phyloP scores from a whole-genome alignment of 2,888 invertebrate genomes.

The Polylopha cassiicola region DNA sequence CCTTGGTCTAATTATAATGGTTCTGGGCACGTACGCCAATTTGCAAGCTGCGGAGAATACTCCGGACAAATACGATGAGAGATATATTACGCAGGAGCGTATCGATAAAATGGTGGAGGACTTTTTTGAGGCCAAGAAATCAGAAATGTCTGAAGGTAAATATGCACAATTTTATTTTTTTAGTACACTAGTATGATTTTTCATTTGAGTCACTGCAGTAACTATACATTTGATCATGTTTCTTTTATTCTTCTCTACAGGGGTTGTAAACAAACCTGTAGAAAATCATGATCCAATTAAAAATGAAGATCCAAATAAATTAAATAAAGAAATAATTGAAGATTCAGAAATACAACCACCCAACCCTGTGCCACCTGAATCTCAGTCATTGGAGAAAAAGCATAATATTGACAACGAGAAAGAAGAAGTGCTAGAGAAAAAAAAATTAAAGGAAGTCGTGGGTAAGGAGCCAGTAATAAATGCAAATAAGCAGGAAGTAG shows the following conservation, averaged over 20 bases:
- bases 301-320: slow-evolving; percentile 29
- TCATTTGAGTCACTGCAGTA: too few species aligned
- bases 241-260: slow-evolving; percentile 33
- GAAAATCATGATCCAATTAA: slow-evolving; percentile 29
- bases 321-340: slow-evolving; percentile 38
- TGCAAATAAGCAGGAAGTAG: slow-evolving; percentile 35
- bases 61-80: slow-evolving; percentile 55
- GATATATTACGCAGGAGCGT: slow-evolving; percentile 53
- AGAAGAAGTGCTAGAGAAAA: slow-evolving; percentile 28
- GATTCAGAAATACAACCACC: slow-evolving; percentile 68
- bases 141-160: slow-evolving; percentile 16
- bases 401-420: slow-evolving; percentile 41
- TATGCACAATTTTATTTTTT: too few species aligned
- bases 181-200: too few species aligned
- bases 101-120: slow-evolving; percentile 67
- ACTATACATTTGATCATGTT: too few species aligned
- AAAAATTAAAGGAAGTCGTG: slow-evolving; percentile 53
- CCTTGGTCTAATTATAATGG: slow-evolving; percentile 90
- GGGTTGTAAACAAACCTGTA: slow-evolving; percentile 36
- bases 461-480: too few species aligned
- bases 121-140: slow-evolving; percentile 53
- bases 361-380: slow-evolving; percentile 66
- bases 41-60: slow-evolving; percentile 82
- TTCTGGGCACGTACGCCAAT: slow-evolving; percentile 94
- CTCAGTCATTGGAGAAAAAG: slow-evolving; percentile 63